Percentiles rank a stretch among this genome's conserved stretches.
Evolutionary conservation across 2,888 invertebrate species (phyloP).

Genomic region (Smittia aterrima): DNA sequence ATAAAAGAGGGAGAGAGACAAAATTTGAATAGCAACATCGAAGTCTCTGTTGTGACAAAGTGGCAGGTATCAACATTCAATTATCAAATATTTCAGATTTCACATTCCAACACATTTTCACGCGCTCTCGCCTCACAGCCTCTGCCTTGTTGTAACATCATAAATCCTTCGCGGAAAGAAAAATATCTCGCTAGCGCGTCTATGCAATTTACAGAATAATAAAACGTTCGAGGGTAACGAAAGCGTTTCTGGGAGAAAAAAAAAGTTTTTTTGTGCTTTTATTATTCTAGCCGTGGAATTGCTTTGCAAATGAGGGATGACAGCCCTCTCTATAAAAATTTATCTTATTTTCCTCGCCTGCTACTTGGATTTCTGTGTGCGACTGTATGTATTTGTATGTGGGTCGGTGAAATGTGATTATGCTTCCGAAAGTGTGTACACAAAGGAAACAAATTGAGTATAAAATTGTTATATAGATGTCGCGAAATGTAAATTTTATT

Average conservation of each 20-base stretch:
- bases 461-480: constrained; percentile 31
- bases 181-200: background rate
- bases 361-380: background rate
- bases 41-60: constrained; percentile 21
- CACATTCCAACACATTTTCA: background rate
- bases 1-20: background rate
- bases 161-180: background rate
- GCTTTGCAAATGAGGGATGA: constrained; percentile 37
- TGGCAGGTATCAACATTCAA: constrained; percentile 37
- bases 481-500: constrained; percentile 34
- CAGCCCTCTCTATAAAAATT: constrained; percentile 36
- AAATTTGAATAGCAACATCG: constrained; percentile 21
- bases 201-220: background rate
- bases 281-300: constrained; percentile 22
- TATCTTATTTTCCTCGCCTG: constrained; percentile 17
- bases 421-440: constrained; percentile 21
- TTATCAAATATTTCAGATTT: constrained; percentile 33
- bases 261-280: background rate
- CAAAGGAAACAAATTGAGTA: constrained; percentile 34
- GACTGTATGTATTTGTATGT: background rate
- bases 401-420: constrained; percentile 27
- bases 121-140: background rate
- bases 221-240: background rate
- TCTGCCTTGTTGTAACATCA: background rate
- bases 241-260: background rate